Conservation (phyloP, 2,113 vertebrate genomes). For the Xenopus borealis region DNA sequence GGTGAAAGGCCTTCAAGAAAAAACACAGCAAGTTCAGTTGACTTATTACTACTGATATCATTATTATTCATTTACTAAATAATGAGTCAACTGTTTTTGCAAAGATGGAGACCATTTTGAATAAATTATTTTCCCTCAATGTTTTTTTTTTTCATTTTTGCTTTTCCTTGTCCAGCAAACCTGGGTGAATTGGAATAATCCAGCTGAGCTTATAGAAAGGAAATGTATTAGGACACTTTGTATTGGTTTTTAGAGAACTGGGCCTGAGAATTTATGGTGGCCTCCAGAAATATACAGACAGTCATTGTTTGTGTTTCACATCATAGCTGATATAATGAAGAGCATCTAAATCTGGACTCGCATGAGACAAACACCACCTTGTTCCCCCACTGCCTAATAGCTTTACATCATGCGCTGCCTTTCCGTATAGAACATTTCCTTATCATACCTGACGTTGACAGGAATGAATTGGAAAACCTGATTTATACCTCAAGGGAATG, state of each 20-base stretch:
- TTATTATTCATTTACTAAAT: too few species aligned
- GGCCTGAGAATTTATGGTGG: conserved; percentile 18
- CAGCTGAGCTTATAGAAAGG: background rate
- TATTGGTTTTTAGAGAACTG: conserved; percentile 15
- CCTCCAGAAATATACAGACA: background rate
- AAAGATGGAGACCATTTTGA: too few species aligned
- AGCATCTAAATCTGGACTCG: conserved; percentile 15
- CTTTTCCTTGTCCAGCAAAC: background rate
- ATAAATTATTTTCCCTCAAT: too few species aligned
- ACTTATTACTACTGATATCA: too few species aligned
- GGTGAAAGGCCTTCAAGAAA: too few species aligned
- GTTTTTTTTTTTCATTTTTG: too few species aligned
- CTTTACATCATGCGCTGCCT: background rate
- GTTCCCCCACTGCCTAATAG: background rate
- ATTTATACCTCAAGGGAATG: background rate
- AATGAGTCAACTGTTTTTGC: too few species aligned
- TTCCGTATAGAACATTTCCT: background rate
- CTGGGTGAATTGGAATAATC: conserved; percentile 23
- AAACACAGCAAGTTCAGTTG: too few species aligned
- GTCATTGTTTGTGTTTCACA: conserved; percentile 26
- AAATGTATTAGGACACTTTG: conserved; percentile 18
- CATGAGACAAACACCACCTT: conserved; percentile 7
- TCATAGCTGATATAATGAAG: conserved; percentile 28
- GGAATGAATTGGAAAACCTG: conserved; percentile 4
- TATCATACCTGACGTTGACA: conserved; percentile 4